Conservation (phyloP, 1,140 invertebrate species). For the Bemisia tabaci region DNA sequence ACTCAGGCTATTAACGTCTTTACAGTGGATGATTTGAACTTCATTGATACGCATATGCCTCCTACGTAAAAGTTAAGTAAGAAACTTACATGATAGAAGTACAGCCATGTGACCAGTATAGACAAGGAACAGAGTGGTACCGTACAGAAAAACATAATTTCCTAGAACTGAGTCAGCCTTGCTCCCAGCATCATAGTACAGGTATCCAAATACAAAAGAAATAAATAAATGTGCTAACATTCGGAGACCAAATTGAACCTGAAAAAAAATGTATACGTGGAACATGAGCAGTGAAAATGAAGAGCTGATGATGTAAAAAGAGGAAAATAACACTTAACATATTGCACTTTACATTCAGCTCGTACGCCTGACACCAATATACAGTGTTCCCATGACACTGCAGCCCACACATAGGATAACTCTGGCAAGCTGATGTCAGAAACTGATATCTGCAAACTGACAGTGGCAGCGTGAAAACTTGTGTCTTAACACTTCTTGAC, state of each 20-base stretch:
- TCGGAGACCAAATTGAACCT: constrained; percentile 35
- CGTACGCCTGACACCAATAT: no score
- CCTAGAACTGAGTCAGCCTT: constrained; percentile 71
- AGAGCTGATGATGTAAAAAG: neutral
- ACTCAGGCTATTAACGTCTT: no score
- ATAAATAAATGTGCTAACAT: constrained; percentile 68
- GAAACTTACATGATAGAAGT: constrained; percentile 78
- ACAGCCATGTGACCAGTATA: constrained; percentile 94
- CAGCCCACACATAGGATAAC: no score
- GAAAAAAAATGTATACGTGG: constrained; percentile 15
- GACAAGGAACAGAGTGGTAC: constrained; percentile 74
- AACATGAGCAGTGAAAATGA: neutral
- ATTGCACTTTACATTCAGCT: no score
- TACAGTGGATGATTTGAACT: no score
- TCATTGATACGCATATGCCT: no score
- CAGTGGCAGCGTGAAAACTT: no score
- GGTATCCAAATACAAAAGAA: constrained; percentile 73
- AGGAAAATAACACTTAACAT: neutral
- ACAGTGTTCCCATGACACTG: no score
- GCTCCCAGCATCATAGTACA: constrained; percentile 75
- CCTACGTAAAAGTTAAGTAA: no score
- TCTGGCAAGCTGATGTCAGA: no score
- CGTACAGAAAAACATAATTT: constrained; percentile 86
- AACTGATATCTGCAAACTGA: no score
- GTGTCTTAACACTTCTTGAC: no score